Evolutionary conservation across 2,888 invertebrate species (phyloP).

Genomic region (Caenorhabditis angaria): DNA sequence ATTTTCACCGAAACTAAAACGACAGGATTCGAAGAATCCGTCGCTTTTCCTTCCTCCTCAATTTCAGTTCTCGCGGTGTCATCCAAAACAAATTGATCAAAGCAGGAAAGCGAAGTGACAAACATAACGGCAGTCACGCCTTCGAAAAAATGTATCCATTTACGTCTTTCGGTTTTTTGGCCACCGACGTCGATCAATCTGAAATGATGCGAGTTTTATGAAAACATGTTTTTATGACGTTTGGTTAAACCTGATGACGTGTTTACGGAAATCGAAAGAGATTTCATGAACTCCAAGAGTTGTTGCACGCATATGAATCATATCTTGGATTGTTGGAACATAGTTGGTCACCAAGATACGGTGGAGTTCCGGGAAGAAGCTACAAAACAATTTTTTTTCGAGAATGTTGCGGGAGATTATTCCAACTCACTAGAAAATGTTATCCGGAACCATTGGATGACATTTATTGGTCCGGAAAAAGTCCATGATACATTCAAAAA

Average conservation of each 20-base stretch:
- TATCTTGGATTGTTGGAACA: constrained; percentile 35
- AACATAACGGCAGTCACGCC: constrained; percentile 50
- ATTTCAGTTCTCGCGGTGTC: constrained; percentile 9
- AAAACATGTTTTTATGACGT: not conserved
- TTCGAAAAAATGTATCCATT: constrained; percentile 56
- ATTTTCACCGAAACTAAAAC: not conserved
- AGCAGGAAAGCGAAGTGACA: constrained; percentile 39
- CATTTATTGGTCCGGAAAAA: constrained; percentile 18
- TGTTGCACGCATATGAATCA: constrained; percentile 44
- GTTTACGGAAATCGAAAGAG: constrained; percentile 38
- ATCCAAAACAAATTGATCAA: constrained; percentile 42
- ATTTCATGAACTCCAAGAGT: constrained; percentile 48
- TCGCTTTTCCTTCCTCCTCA: not conserved
- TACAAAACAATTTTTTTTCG: constrained; percentile 7
- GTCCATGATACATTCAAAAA: constrained; percentile 21
- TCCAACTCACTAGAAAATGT: constrained; percentile 41
- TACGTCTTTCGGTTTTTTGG: constrained; percentile 47
- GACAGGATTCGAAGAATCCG: not conserved
- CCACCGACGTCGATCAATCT: constrained; percentile 54
- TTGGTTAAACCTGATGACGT: constrained; percentile 33
- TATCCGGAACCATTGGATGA: constrained; percentile 42
- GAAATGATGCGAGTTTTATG: not conserved
- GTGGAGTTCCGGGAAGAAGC: constrained; percentile 36
- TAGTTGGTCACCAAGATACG: constrained; percentile 33
- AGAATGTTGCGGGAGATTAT: too few species aligned